Conservation (phyloP, 2,113 vertebrate genomes). For the Progne subis region DNA sequence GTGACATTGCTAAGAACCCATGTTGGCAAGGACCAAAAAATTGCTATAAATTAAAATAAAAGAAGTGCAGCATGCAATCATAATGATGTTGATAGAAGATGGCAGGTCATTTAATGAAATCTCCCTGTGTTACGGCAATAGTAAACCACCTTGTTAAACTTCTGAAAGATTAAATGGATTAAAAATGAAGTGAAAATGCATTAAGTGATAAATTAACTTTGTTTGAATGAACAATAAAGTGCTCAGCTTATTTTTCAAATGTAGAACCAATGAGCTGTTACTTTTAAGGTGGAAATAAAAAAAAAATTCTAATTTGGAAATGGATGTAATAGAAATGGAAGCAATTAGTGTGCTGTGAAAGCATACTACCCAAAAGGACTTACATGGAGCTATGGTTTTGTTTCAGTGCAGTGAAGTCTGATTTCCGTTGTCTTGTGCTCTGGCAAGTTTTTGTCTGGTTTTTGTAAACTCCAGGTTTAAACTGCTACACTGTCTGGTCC, state of each 20-base stretch:
- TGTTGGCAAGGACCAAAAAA: not conserved
- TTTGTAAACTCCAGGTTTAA: not conserved
- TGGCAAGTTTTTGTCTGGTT: slow-evolving; percentile 6
- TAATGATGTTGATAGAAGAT: slow-evolving; percentile 30
- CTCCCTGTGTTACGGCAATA: not conserved
- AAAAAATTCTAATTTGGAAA: not conserved
- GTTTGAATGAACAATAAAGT: not conserved
- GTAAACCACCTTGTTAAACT: slow-evolving; percentile 14
- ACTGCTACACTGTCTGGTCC: not conserved
- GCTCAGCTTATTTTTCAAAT: not conserved
- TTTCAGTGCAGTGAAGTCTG: not conserved
- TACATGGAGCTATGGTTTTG: not conserved
- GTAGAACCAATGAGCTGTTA: not conserved
- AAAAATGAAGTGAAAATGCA: not conserved
- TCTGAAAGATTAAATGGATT: slow-evolving; percentile 2
- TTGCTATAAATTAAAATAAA: slow-evolving; percentile 16
- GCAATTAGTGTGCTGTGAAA: not conserved
- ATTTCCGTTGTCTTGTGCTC: not conserved
- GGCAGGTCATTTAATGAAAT: slow-evolving; percentile 21
- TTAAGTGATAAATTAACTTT: slow-evolving; percentile 16
- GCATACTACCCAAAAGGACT: not conserved
- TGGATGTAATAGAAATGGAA: not conserved
- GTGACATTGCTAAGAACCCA: not conserved
- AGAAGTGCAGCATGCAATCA: not conserved
- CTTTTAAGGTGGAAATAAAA: not conserved